phyloP scores from a whole-genome alignment of 2,113 vertebrate genomes.

The Tragelaphus buxtoni region DNA sequence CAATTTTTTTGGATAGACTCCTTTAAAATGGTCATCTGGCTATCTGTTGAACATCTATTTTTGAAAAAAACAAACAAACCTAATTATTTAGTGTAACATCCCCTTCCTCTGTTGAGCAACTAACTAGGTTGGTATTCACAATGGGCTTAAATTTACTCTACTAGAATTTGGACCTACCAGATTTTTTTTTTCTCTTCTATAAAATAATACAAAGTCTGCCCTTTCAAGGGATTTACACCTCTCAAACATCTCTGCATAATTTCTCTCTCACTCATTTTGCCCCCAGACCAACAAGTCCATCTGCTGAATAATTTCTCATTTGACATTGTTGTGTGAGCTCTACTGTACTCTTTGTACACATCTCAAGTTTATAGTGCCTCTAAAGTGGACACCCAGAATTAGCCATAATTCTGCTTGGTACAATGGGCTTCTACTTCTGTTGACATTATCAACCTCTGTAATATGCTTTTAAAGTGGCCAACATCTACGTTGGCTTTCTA shows the following conservation, averaged over 20 bases:
- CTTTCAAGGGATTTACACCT: neutral
- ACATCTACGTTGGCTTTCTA: conserved; percentile 43
- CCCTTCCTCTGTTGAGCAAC: neutral
- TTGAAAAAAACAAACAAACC: neutral
- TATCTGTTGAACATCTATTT: neutral
- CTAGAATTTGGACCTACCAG: neutral
- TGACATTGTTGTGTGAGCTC: neutral
- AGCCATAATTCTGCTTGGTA: conserved; percentile 6
- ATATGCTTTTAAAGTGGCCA: conserved; percentile 41
- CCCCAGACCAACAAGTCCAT: neutral
- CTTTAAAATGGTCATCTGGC: neutral
- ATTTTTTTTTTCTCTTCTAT: neutral
- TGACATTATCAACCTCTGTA: conserved; percentile 43
- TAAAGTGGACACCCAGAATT: neutral
- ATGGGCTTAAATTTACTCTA: neutral
- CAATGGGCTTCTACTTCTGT: conserved; percentile 26
- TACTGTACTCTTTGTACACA: neutral
- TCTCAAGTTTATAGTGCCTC: neutral
- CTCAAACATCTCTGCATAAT: neutral
- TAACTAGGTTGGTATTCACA: neutral
- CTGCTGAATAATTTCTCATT: neutral
- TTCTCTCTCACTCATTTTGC: neutral
- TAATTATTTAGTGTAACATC: neutral
- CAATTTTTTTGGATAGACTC: neutral
- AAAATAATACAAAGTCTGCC: neutral